Base-by-base conservation (phyloP, 2,797 vertebrate species). In the Epinephelus awoara region DNA sequence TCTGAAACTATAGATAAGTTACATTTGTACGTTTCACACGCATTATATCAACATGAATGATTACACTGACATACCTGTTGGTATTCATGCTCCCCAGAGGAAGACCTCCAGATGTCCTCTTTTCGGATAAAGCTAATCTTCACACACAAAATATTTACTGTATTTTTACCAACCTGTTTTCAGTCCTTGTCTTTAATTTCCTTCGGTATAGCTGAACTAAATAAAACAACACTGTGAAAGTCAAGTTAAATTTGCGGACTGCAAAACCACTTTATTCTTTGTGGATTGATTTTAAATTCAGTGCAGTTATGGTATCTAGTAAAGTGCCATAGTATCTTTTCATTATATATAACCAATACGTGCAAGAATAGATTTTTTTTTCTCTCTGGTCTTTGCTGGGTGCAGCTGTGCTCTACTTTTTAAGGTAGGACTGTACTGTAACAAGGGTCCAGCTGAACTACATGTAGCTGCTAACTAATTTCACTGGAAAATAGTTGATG, bases 331-430 rank as follows among this genome's bases (percentile, higher is more conserved):
- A 52, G 13, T 23, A 27, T 44, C 38, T 18, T 23, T 68, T 3
- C 15, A 51, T 69, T 23, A 83, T 29, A 34, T 8, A 34, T 34
- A 34, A 34, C 34, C 7, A 34, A 34, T 34, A 15, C 23, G 2
- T 17, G 11, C 3, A 47, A 23, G 65, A 56, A 40, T 29, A 29
- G 19, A 25, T 11, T 42, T 5, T 38, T 4, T 18, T 19, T 29
- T 54, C 18, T 71, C 19, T 57, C 5, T 38, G 27, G 6, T 51
- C 54, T 64, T 13, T 1, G 23, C 14, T 44, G 5, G n/a, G n/a
- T 58, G 62, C 47, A 79, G 55, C 67, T 75, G 38, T 51, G 70
- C 52, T 71, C 38, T 8, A n/a, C 27, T 59, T 81, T 67, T 54
- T 50, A 49, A 78, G 55, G 40, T 58, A 34, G 25, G 23, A 44